phyloP scores from a whole-genome alignment of 2,113 vertebrate species.

The Peromyscus californicus region DNA sequence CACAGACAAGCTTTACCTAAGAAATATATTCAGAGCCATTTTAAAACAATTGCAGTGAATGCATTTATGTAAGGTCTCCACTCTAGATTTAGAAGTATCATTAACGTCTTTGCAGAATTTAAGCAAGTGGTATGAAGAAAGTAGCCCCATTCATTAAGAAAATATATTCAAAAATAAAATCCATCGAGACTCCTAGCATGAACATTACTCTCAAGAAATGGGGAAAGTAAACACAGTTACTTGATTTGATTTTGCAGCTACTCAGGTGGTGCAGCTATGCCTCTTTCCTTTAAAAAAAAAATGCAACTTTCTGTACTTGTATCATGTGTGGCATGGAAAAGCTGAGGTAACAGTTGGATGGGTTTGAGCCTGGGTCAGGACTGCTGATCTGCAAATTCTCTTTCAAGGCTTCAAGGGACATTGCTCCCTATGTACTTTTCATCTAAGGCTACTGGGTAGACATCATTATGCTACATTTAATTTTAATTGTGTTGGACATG shows the following conservation, averaged over 20 bases:
- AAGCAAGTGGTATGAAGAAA: background rate
- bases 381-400: background rate
- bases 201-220: background rate
- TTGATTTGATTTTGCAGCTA: background rate
- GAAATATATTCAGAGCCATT: slow-evolving; percentile 8
- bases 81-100: slow-evolving; percentile 40
- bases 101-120: slow-evolving; percentile 48
- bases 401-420: background rate
- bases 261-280: background rate
- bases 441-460: background rate
- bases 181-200: background rate
- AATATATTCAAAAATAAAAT: slow-evolving; percentile 43
- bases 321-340: background rate
- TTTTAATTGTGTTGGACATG: background rate
- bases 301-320: background rate
- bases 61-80: slow-evolving; percentile 20
- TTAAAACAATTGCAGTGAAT: slow-evolving; percentile 2
- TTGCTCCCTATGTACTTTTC: background rate
- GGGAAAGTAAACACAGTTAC: background rate
- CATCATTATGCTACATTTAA: background rate
- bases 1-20: background rate
- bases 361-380: background rate
- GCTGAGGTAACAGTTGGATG: background rate
- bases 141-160: background rate
- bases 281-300: background rate